phyloP scores from a whole-genome alignment of 2,888 invertebrate species.

The Xiphydria camelus region DNA sequence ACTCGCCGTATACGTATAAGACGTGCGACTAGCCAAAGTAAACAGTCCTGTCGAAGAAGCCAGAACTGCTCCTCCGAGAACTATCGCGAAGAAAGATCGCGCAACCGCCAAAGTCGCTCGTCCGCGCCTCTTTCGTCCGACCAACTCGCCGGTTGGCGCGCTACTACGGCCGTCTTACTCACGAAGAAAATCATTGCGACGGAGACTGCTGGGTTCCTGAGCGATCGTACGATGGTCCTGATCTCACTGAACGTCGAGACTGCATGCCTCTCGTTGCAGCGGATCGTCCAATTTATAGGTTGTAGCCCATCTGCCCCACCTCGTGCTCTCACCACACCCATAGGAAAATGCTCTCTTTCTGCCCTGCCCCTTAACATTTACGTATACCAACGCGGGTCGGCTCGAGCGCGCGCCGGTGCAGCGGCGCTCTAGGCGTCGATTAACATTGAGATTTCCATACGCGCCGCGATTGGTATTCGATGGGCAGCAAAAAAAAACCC shows the following conservation, averaged over 20 bases:
- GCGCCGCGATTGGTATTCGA: too few species aligned
- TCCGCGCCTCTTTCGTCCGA: constrained; percentile 9
- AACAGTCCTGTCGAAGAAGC: too few species aligned
- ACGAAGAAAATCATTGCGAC: constrained; percentile 7
- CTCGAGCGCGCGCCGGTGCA: constrained; percentile 3
- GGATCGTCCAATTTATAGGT: constrained; percentile 49
- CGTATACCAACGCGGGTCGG: constrained; percentile 5
- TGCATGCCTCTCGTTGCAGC: constrained; percentile 34
- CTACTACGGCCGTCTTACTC: too few species aligned
- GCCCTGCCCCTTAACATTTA: constrained; percentile 50
- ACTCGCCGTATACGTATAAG: too few species aligned
- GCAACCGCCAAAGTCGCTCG: too few species aligned
- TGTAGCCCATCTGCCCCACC: constrained; percentile 14
- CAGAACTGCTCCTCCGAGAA: too few species aligned
- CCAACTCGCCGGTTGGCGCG: background rate
- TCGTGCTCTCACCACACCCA: constrained; percentile 48
- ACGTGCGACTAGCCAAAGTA: too few species aligned
- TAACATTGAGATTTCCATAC: constrained; percentile 30
- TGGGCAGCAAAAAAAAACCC: too few species aligned
- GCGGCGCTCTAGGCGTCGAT: constrained; percentile 18
- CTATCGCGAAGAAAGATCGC: too few species aligned
- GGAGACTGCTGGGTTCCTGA: too few species aligned
- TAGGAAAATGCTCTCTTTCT: constrained; percentile 51
- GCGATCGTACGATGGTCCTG: constrained; percentile 7
- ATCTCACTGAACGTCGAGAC: constrained; percentile 25